Evolutionary conservation across 2,113 vertebrate species (phyloP).

Genomic region (Calypte anna): DNA sequence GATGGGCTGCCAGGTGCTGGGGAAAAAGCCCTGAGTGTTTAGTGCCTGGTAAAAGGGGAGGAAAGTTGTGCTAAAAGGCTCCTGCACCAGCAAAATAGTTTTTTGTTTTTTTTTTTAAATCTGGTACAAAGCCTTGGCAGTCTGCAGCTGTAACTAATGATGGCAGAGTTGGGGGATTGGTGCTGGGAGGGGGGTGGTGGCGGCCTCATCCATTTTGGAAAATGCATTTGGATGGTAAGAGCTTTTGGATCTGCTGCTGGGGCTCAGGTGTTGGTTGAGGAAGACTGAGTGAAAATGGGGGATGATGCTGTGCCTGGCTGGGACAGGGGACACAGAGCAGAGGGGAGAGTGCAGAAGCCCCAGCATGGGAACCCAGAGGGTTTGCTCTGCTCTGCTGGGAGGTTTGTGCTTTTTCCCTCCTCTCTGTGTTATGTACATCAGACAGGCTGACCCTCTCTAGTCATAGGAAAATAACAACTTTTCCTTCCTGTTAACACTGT

Average conservation of each 20-base stretch:
- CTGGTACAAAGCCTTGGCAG: background rate
- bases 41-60: background rate
- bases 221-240: background rate
- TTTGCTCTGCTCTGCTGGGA: background rate
- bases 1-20: background rate
- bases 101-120: background rate
- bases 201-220: rapidly evolving
- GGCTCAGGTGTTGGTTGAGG: background rate
- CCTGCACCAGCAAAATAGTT: background rate
- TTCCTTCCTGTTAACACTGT: background rate
- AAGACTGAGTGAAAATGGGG: background rate
- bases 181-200: background rate
- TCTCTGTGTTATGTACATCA: background rate
- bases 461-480: background rate
- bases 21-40: background rate
- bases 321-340: background rate
- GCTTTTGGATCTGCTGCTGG: background rate
- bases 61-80: background rate
- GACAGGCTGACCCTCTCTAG: background rate
- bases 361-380: background rate
- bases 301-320: background rate
- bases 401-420: background rate
- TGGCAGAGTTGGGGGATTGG: background rate
- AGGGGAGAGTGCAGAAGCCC: background rate
- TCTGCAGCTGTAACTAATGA: background rate